phyloP scores from a whole-genome alignment of 2,888 invertebrate species.

The Hypena proboscidalis region DNA sequence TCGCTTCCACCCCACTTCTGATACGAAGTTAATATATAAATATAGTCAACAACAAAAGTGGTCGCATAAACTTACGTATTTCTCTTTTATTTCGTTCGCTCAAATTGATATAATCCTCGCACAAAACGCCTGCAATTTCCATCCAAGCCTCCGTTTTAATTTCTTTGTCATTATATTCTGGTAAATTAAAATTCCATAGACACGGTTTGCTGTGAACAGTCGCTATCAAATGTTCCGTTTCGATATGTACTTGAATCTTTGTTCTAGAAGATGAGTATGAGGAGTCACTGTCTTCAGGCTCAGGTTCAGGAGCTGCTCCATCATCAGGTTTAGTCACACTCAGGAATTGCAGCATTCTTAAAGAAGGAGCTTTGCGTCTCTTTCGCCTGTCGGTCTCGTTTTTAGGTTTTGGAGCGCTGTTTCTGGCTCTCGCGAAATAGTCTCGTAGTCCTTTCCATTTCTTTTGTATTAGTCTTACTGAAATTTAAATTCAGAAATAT shows the following conservation, averaged over 20 bases:
- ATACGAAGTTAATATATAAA: too few relatives aligned
- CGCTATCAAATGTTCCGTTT: constrained; percentile 35
- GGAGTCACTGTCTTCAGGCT: constrained; percentile 16
- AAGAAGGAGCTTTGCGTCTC: constrained; percentile 16
- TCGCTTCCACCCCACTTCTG: too few relatives aligned
- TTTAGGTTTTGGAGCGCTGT: constrained; percentile 15
- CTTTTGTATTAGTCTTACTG: constrained; percentile 17
- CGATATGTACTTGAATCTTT: constrained; percentile 19
- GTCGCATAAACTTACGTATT: constrained; percentile 27
- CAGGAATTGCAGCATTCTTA: constrained; percentile 18
- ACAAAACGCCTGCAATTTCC: constrained; percentile 34
- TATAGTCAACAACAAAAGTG: too few relatives aligned
- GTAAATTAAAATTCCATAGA: constrained; percentile 33
- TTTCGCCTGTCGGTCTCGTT: constrained; percentile 16
- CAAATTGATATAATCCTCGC: constrained; percentile 33
- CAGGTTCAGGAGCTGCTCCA: constrained; percentile 2
- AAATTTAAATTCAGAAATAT: not conserved
- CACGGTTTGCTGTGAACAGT: constrained; percentile 38
- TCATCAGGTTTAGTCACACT: constrained; percentile 17
- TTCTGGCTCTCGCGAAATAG: constrained; percentile 16
- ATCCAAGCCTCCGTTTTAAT: constrained; percentile 33
- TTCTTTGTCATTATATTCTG: constrained; percentile 35
- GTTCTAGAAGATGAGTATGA: constrained; percentile 9
- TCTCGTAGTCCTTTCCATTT: constrained; percentile 21
- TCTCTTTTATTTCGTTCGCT: constrained; percentile 31